Conservation (phyloP, 2,797 vertebrate genomes). For the Bradypus variegatus region DNA sequence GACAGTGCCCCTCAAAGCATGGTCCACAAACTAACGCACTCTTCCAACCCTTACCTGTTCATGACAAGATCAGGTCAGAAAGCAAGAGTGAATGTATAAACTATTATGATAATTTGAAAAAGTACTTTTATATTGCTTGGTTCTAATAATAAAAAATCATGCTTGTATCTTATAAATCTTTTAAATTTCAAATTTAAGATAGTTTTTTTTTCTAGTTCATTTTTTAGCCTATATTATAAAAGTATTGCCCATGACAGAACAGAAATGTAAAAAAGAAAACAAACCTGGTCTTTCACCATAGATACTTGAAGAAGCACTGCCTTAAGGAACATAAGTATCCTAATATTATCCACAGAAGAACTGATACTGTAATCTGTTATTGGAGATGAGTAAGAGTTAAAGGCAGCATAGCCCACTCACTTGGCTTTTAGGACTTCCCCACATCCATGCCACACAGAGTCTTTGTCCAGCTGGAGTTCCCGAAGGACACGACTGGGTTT, state of each 20-base stretch:
- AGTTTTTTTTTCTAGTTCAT: background rate
- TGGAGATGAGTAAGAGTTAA: background rate
- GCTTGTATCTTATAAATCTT: slow-evolving; percentile 5
- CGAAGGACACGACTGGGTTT: slow-evolving; percentile 96
- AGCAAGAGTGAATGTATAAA: background rate
- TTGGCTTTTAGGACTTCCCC: slow-evolving; percentile 98
- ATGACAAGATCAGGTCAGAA: slow-evolving; percentile 4
- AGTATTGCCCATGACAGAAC: background rate
- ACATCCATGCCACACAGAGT: slow-evolving; percentile 93
- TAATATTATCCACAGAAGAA: background rate
- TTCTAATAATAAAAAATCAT: background rate
- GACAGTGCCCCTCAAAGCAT: background rate
- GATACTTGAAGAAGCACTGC: background rate
- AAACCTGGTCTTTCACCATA: background rate
- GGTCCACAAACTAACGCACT: background rate
- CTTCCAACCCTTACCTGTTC: background rate
- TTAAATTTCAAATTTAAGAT: background rate
- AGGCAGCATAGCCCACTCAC: slow-evolving; percentile 74
- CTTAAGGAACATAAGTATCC: background rate
- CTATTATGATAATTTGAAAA: background rate
- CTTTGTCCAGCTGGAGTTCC: slow-evolving; percentile 95
- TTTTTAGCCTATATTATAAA: slow-evolving; percentile 7
- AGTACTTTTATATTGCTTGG: background rate
- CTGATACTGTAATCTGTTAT: background rate
- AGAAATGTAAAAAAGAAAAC: background rate